phyloP scores from a whole-genome alignment of 2,113 vertebrate genomes.

The Calyptomena viridis region DNA sequence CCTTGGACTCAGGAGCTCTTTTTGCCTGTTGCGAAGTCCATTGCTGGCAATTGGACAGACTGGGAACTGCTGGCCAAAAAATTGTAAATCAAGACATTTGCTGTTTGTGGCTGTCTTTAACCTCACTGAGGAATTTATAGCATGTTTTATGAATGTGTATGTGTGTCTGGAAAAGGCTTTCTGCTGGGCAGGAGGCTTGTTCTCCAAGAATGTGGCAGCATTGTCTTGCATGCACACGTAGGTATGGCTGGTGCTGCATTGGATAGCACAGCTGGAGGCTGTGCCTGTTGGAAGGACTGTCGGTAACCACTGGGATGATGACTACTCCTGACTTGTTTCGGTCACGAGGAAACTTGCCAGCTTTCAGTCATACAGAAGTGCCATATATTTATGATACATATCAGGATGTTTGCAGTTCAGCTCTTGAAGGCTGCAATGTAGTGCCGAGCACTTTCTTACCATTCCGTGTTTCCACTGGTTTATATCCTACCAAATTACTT shows the following conservation, averaged over 20 bases:
- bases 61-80: slow-evolving; percentile 34
- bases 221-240: slow-evolving; percentile 51
- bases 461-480: slow-evolving; percentile 47
- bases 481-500: slow-evolving; percentile 53
- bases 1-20: slow-evolving; percentile 3
- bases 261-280: background rate
- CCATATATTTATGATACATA: slow-evolving; percentile 74
- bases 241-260: slow-evolving; percentile 4
- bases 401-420: slow-evolving; percentile 56
- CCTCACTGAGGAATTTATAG: slow-evolving; percentile 33
- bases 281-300: slow-evolving; percentile 17
- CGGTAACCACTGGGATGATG: background rate
- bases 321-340: slow-evolving; percentile 10
- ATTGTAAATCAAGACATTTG: slow-evolving; percentile 5
- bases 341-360: slow-evolving; percentile 47
- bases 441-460: slow-evolving; percentile 67
- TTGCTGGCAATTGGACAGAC: slow-evolving; percentile 62
- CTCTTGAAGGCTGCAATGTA: slow-evolving; percentile 36
- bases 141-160: slow-evolving; percentile 20
- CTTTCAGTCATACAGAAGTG: slow-evolving; percentile 54
- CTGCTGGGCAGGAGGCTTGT: slow-evolving; percentile 23
- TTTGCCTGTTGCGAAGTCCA: slow-evolving; percentile 2
- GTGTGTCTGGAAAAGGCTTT: slow-evolving; percentile 23
- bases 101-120: background rate
- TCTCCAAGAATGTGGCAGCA: slow-evolving; percentile 27